A percentile compares a stretch with the other conserved stretches of the same genome.
Evolutionary conservation across 2,113 vertebrate species (phyloP).

Genomic region (Talpa occidentalis): DNA sequence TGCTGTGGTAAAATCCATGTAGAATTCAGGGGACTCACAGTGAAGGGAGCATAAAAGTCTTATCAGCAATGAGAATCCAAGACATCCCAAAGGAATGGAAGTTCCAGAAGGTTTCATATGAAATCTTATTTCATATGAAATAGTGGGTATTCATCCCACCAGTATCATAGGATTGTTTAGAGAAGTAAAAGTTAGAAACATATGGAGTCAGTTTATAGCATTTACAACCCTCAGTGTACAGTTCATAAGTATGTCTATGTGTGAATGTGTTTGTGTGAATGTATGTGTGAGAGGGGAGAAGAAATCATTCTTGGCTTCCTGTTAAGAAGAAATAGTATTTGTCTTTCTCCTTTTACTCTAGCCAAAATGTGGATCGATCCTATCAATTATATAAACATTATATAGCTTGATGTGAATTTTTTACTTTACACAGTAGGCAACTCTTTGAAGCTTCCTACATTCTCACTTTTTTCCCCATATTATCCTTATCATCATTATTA

Average conservation of each 20-base stretch:
- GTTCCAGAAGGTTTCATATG: neutral
- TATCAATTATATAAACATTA: neutral
- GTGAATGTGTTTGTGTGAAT: neutral
- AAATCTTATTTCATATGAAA: neutral
- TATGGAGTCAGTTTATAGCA: neutral
- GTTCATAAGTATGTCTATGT: neutral
- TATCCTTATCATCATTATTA: neutral
- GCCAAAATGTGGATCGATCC: neutral
- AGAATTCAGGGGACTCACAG: neutral
- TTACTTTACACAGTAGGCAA: neutral
- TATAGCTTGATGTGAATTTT: neutral
- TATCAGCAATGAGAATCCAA: neutral
- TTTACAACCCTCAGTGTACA: neutral
- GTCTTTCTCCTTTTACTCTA: neutral
- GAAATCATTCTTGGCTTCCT: neutral
- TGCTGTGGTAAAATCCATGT: neutral
- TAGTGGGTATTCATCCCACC: neutral
- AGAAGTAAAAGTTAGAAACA: conserved; percentile 18
- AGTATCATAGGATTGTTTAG: neutral
- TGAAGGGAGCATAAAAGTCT: neutral
- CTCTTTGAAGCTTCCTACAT: neutral
- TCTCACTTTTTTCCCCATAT: neutral
- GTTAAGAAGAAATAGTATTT: neutral
- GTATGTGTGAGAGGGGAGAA: neutral
- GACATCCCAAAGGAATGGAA: neutral